phyloP scores from a whole-genome alignment of 2,888 invertebrate genomes.

The Hesperia comma region DNA sequence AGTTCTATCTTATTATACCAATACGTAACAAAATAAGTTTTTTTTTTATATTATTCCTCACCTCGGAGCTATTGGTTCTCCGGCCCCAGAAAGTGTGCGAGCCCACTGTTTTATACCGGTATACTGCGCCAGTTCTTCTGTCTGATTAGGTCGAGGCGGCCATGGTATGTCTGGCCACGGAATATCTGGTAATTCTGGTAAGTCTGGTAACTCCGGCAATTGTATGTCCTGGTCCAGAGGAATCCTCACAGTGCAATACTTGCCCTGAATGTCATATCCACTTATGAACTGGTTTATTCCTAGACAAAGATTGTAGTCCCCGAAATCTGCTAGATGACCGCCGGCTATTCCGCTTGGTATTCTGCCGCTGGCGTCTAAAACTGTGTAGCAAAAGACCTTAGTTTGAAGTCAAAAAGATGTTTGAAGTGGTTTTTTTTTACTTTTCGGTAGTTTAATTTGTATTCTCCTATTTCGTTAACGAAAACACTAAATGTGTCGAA shows the following conservation, averaged over 20 bases:
- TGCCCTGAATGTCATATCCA: conserved; percentile 12
- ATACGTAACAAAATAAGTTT: too few species aligned
- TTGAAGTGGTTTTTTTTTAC: too few species aligned
- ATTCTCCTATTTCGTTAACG: too few species aligned
- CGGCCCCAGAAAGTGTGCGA: conserved; percentile 9
- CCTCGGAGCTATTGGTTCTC: conserved; percentile 22
- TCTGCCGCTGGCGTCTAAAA: conserved; percentile 14
- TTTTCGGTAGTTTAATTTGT: too few species aligned
- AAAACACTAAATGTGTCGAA: too few species aligned
- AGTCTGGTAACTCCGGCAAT: conserved; percentile 6
- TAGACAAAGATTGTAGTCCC: conserved; percentile 23
- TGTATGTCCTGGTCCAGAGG: conserved; percentile 17
- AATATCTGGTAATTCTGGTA: conserved; percentile 13
- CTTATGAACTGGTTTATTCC: conserved; percentile 2
- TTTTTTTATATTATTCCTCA: not conserved
- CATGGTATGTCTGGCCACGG: conserved; percentile 17
- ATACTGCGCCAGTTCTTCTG: not conserved
- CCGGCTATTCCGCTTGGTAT: not conserved
- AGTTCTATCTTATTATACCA: too few species aligned
- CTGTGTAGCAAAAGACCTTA: not conserved
- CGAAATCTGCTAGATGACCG: conserved; percentile 16
- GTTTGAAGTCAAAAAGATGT: too few species aligned
- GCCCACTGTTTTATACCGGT: not conserved
- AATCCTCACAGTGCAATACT: conserved; percentile 24
- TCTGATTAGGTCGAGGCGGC: conserved; percentile 20